Percentiles rank a stretch among this genome's conserved stretches.
Evolutionary conservation across 2,113 vertebrate genomes (phyloP).

Genomic region (Heterocephalus glaber): DNA sequence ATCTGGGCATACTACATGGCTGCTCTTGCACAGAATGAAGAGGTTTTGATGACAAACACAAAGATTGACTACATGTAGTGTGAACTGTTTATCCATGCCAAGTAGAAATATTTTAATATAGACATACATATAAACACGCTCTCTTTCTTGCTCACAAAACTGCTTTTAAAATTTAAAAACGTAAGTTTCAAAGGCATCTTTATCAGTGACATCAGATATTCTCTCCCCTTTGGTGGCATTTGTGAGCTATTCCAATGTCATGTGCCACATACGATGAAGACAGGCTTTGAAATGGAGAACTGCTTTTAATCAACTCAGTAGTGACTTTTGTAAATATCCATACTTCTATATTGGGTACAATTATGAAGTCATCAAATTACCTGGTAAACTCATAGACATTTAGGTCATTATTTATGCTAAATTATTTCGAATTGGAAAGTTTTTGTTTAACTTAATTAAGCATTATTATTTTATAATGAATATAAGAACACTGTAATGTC

Average conservation of each 20-base stretch:
- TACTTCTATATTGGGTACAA: not conserved
- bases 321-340: not conserved
- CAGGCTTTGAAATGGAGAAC: not conserved
- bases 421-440: not conserved
- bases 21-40: constrained; percentile 22
- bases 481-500: not conserved
- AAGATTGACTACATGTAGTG: not conserved
- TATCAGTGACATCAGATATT: not conserved
- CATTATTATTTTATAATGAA: not conserved
- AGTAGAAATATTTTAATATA: not conserved
- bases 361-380: not conserved
- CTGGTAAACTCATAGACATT: not conserved
- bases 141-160: not conserved
- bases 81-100: constrained; percentile 20
- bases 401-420: not conserved
- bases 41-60: constrained; percentile 46
- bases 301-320: not conserved
- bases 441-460: not conserved
- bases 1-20: constrained; percentile 40
- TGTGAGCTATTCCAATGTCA: not conserved
- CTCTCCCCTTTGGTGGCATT: not conserved
- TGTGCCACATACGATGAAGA: not conserved
- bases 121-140: not conserved
- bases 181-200: not conserved
- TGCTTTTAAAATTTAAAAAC: not conserved